Conservation (phyloP, 2,113 vertebrate genomes). For the Chaenogobius annularis region DNA sequence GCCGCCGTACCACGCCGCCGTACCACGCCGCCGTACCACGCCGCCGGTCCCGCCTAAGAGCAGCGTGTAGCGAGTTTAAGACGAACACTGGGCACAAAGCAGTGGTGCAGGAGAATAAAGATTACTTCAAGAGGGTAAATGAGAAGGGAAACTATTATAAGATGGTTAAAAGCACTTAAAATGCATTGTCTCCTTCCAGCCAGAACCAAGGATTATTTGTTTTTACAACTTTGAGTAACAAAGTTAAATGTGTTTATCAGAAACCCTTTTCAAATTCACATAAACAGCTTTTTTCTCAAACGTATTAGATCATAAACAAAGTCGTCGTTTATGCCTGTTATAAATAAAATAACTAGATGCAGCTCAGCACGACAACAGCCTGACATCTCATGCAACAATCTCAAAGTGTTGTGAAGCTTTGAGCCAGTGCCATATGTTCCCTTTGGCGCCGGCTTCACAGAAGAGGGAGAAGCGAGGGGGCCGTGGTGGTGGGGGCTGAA, state of each 20-base stretch:
- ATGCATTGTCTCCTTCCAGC: neutral
- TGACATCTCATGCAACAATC: slow-evolving; percentile 26
- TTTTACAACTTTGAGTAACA: neutral
- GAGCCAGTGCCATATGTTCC: slow-evolving; percentile 52
- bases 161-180: too few relatives aligned
- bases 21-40: too few relatives aligned
- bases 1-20: too few relatives aligned
- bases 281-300: neutral
- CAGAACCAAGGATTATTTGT: neutral
- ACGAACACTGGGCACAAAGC: too few relatives aligned
- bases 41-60: too few relatives aligned
- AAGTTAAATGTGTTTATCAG: neutral
- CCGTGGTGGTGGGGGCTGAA: neutral
- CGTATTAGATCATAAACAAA: neutral
- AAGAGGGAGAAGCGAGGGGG: slow-evolving; percentile 13
- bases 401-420: slow-evolving; percentile 21
- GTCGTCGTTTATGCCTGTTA: neutral
- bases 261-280: neutral
- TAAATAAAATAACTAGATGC: slow-evolving; percentile 24
- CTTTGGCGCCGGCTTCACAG: slow-evolving; percentile 28
- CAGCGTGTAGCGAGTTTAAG: too few relatives aligned
- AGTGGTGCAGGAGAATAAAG: too few relatives aligned
- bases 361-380: slow-evolving; percentile 17
- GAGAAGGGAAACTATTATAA: too few relatives aligned
- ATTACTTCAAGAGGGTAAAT: too few relatives aligned